phyloP scores from a whole-genome alignment of 2,797 vertebrate species.

The Hypotaenidia philippensis region DNA sequence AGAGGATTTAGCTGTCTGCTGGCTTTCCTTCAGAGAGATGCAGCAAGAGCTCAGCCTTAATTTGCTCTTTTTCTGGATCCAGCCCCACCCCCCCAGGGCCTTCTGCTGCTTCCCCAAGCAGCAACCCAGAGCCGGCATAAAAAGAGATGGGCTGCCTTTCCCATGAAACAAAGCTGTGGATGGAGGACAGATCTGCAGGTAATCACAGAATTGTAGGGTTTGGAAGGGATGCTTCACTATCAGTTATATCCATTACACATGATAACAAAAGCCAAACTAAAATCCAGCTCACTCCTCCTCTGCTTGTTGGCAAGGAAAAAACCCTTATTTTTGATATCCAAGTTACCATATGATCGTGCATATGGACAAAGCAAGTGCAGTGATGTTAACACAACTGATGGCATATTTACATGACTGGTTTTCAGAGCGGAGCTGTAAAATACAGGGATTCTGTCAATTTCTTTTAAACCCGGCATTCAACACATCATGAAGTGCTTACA shows the following conservation, averaged over 20 bases:
- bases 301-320: background rate
- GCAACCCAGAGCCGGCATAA: background rate
- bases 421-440: conserved; percentile 11
- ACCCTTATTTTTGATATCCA: background rate
- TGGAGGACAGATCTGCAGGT: background rate
- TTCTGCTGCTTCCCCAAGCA: background rate
- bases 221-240: background rate
- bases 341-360: background rate
- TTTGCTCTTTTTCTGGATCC: background rate
- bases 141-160: background rate
- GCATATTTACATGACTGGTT: background rate
- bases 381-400: background rate
- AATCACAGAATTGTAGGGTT: background rate
- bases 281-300: background rate
- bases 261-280: background rate
- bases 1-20: background rate
- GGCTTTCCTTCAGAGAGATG: background rate
- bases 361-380: background rate
- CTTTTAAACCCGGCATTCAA: background rate
- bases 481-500: background rate
- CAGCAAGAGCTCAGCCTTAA: background rate
- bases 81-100: background rate
- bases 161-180: background rate
- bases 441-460: background rate
- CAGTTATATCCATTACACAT: background rate